phyloP scores from a whole-genome alignment of 2,888 invertebrate species.

The Brachyptera risi region DNA sequence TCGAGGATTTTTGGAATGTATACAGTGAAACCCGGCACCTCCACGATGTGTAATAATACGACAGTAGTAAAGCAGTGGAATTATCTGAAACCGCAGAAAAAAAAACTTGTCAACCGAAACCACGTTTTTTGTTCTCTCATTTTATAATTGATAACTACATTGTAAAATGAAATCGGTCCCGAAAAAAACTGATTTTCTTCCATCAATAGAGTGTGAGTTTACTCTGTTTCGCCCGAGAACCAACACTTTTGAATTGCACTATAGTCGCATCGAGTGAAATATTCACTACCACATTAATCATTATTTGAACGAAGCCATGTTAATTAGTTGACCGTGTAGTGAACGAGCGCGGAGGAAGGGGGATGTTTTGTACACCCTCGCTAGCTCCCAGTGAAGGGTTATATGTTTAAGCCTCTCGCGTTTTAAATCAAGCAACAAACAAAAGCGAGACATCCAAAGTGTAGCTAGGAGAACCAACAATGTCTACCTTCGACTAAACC shows the following conservation, averaged over 20 bases:
- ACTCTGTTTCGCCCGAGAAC: neutral
- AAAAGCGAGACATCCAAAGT: constrained; percentile 13
- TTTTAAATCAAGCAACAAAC: constrained; percentile 16
- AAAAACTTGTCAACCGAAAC: too few relatives aligned
- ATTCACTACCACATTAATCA: neutral
- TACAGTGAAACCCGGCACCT: too few relatives aligned
- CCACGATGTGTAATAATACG: too few relatives aligned
- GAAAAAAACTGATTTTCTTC: too few relatives aligned
- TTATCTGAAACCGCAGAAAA: too few relatives aligned
- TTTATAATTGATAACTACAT: too few relatives aligned
- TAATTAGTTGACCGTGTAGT: neutral
- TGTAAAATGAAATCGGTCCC: too few relatives aligned
- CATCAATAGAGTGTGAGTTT: too few relatives aligned
- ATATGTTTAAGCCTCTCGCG: constrained; percentile 19
- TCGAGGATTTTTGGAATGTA: too few relatives aligned
- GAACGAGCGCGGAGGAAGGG: neutral
- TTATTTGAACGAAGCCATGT: neutral
- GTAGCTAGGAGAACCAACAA: constrained; percentile 21
- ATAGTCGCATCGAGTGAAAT: neutral
- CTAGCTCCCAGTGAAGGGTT: neutral
- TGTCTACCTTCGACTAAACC: constrained; percentile 4
- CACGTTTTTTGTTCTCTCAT: too few relatives aligned
- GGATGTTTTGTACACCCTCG: constrained; percentile 3
- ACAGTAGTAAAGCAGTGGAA: too few relatives aligned
- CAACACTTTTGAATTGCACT: neutral